These are phyloP conservation scores for Microctonus hyperodae DNA, from an alignment of 2,888 invertebrate species.

Conservation along the genomic window DNA sequence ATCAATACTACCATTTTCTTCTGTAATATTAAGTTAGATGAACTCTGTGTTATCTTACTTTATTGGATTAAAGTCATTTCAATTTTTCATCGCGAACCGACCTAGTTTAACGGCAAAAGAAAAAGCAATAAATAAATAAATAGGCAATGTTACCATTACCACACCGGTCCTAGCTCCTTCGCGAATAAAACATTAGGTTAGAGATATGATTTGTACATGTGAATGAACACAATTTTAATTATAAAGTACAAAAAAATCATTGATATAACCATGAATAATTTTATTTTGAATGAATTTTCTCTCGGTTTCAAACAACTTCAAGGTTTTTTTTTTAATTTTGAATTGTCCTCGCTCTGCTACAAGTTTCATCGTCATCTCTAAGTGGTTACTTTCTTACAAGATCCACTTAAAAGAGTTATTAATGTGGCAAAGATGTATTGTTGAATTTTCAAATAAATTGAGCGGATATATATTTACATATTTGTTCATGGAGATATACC, in stretches of 20 bases:
- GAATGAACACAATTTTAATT: background rate
- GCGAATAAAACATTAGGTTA: background rate
- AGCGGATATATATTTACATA: constrained; percentile 31
- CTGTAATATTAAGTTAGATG: constrained; percentile 18
- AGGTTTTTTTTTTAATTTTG: background rate
- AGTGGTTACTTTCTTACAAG: background rate
- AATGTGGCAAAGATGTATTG: constrained; percentile 51
- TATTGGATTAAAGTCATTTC: constrained; percentile 13
- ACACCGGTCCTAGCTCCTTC: background rate
- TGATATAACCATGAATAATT: background rate
- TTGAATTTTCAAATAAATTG: constrained; percentile 46
- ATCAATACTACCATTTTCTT: constrained; percentile 30
- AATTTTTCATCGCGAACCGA: constrained; percentile 25
- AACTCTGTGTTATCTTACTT: constrained; percentile 17
- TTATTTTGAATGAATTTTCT: background rate
- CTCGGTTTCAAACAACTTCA: background rate
- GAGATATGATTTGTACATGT: background rate
- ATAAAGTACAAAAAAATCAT: too few relatives aligned
- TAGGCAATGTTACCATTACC: background rate
- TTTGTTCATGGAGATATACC: constrained; percentile 45
- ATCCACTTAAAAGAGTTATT: constrained; percentile 17
- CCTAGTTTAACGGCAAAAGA: constrained; percentile 14
- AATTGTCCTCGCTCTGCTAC: background rate
- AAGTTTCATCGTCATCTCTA: constrained; percentile 4
- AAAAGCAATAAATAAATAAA: background rate